Evolutionary conservation across 2,113 vertebrate species (phyloP).

Genomic region (Mormoops blainvillei): DNA sequence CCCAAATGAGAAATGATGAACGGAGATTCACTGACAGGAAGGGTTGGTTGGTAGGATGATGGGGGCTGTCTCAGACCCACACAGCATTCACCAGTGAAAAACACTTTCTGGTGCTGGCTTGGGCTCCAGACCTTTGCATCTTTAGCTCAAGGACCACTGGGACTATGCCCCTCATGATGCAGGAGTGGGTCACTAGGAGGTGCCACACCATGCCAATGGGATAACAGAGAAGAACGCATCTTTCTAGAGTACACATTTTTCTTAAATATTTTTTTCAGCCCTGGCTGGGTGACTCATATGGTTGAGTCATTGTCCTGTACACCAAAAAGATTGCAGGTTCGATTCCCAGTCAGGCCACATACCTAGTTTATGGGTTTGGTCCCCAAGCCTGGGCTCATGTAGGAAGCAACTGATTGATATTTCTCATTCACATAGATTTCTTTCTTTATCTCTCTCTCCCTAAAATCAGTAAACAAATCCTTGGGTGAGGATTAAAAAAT

Average conservation of each 20-base stretch:
- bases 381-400: too few species aligned
- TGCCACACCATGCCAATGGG: too few species aligned
- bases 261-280: not conserved
- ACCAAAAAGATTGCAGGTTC: too few species aligned
- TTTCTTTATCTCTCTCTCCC: too few species aligned
- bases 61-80: too few species aligned
- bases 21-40: not conserved
- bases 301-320: too few species aligned
- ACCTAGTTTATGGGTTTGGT: too few species aligned
- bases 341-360: too few species aligned
- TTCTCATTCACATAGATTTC: too few species aligned
- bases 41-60: accelerated
- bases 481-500: not conserved
- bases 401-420: too few species aligned
- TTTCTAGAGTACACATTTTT: not conserved
- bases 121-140: not conserved
- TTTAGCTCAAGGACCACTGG: not conserved
- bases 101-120: not conserved
- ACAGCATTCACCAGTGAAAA: not conserved
- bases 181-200: not conserved
- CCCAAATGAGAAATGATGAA: not conserved
- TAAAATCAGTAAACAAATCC: too few species aligned
- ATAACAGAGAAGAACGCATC: not conserved
- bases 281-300: too few species aligned
- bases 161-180: not conserved